A percentile compares a stretch with the other conserved stretches of the same genome.
These are phyloP conservation scores for Tiphia femorata DNA, from an alignment of 2,888 invertebrate genomes.

Conservation along the genomic window DNA sequence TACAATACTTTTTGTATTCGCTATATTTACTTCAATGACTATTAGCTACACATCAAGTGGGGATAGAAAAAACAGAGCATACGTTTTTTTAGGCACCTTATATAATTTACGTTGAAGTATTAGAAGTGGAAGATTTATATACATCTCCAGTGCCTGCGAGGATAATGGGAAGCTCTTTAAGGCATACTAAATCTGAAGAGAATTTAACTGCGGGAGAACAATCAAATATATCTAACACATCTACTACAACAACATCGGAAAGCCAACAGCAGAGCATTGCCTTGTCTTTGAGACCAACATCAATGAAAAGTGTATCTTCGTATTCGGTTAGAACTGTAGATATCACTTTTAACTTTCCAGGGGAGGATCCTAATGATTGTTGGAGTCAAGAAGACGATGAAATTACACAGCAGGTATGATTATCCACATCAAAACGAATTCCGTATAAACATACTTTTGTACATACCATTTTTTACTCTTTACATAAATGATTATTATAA, in stretches of 20 bases:
- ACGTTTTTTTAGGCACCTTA: constrained; percentile 84
- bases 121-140: constrained; percentile 87
- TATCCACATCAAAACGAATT: too few relatives aligned
- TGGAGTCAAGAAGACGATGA: constrained; percentile 99
- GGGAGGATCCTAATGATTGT: constrained; percentile 78
- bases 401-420: constrained; percentile 79
- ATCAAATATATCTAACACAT: constrained; percentile 54
- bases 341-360: constrained; percentile 64
- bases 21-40: too few relatives aligned
- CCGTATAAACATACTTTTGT: too few relatives aligned
- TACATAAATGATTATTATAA: too few relatives aligned
- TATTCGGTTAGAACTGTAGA: constrained; percentile 56
- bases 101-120: constrained; percentile 97
- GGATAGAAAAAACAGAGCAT: background rate
- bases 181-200: constrained; percentile 96
- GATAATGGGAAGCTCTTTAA: constrained; percentile 82
- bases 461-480: too few relatives aligned
- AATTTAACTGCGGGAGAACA: constrained; percentile 76
- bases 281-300: constrained; percentile 62
- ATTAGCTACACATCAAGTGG: too few relatives aligned
- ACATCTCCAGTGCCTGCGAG: constrained; percentile 92
- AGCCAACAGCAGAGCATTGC: constrained; percentile 41
- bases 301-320: constrained; percentile 57
- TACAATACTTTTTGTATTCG: background rate
- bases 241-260: constrained; percentile 55